A percentile compares a stretch with the other conserved stretches of the same genome.
phyloP scores from a whole-genome alignment of 2,888 invertebrate species.

The Leucophenga maculata region DNA sequence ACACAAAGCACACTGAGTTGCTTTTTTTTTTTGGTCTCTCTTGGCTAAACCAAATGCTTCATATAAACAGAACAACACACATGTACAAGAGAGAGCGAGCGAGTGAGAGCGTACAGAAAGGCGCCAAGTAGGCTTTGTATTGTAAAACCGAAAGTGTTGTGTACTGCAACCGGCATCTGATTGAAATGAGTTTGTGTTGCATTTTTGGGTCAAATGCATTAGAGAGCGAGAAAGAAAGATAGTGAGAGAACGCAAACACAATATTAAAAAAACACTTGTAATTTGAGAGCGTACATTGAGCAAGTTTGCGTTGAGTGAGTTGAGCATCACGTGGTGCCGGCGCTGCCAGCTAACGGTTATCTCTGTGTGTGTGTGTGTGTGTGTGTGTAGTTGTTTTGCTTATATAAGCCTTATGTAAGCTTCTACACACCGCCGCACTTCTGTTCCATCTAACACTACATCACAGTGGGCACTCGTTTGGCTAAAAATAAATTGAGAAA shows the following conservation, averaged over 20 bases:
- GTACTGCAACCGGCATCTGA: conserved; percentile 30
- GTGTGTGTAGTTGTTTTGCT: conserved; percentile 32
- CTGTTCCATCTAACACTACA: conserved; percentile 27
- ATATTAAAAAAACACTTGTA: no score
- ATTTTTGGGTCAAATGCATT: conserved; percentile 20
- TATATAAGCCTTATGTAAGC: conserved; percentile 67
- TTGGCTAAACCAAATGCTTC: conserved; percentile 12
- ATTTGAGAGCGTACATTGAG: conserved; percentile 13
- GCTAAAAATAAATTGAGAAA: conserved; percentile 18
- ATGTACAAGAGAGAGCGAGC: background rate
- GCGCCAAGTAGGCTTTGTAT: background rate
- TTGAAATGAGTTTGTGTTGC: conserved; percentile 24
- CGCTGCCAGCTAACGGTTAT: background rate
- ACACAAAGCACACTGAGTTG: conserved; percentile 11
- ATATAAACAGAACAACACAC: background rate
- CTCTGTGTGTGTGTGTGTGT: conserved; percentile 4
- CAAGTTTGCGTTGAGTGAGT: conserved; percentile 13
- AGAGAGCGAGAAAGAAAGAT: conserved; percentile 30
- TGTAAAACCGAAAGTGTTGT: conserved; percentile 14
- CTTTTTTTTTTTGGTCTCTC: background rate
- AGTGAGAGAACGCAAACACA: no score
- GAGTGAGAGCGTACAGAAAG: no score
- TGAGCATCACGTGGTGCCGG: conserved; percentile 14
- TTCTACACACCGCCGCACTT: conserved; percentile 43
- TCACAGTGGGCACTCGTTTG: conserved; percentile 47